phyloP scores from a whole-genome alignment of 2,113 vertebrate genomes.

The Paracanthobrama guichenoti region DNA sequence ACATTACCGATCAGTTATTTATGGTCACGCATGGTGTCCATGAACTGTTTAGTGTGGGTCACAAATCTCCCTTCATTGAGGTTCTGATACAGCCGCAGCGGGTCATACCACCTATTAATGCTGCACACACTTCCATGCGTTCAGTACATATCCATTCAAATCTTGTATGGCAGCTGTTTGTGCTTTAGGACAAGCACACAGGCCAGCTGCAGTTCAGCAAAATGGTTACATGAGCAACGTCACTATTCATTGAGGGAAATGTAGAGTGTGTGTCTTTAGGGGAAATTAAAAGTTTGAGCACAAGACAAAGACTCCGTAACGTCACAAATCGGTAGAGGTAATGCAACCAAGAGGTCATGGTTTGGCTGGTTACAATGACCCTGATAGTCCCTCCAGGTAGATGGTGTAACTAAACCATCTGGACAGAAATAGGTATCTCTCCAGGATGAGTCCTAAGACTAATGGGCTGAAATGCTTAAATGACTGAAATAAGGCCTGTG shows the following conservation, averaged over 20 bases:
- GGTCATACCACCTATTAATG: conserved; percentile 14
- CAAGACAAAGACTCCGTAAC: background rate
- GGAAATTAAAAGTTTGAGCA: conserved; percentile 4
- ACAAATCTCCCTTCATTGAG: background rate
- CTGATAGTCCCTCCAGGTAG: background rate
- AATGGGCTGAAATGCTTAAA: background rate
- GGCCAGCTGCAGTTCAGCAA: conserved; percentile 19
- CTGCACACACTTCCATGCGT: background rate
- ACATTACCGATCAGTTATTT: conserved; percentile 13
- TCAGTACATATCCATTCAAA: conserved; percentile 20
- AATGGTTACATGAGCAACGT: conserved; percentile 39
- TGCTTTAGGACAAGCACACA: conserved; percentile 23
- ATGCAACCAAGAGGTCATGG: background rate
- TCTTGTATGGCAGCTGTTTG: conserved; percentile 23
- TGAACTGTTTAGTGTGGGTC: background rate
- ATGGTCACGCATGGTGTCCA: background rate
- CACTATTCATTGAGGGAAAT: conserved; percentile 12
- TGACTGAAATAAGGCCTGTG: background rate
- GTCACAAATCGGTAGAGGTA: background rate
- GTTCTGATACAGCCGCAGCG: background rate
- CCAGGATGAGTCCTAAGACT: background rate
- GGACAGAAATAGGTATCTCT: background rate
- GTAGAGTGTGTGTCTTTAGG: conserved; percentile 11
- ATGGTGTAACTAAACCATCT: background rate
- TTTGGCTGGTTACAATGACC: background rate